Evolutionary conservation across 2,113 vertebrate species (phyloP).

Genomic region (Narcine bancroftii): DNA sequence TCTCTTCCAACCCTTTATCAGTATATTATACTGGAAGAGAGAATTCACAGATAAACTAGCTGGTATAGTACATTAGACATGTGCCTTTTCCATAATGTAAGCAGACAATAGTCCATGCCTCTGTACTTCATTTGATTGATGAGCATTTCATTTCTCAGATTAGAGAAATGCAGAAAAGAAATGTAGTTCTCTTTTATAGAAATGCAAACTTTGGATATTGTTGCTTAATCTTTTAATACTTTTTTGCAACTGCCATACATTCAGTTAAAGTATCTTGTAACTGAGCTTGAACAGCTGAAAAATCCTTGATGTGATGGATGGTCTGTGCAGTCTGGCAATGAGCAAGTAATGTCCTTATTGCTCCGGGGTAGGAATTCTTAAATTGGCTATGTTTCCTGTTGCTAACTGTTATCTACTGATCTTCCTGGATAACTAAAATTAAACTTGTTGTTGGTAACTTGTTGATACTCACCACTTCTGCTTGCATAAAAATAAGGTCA

Average conservation of each 20-base stretch:
- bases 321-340: not conserved
- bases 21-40: not conserved
- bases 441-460: not conserved
- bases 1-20: constrained; percentile 15
- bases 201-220: not conserved
- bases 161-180: not conserved
- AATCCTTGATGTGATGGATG: not conserved
- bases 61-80: not conserved
- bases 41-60: not conserved
- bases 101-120: not conserved
- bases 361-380: not conserved
- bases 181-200: not conserved
- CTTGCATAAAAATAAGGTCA: not conserved
- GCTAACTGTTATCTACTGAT: not conserved
- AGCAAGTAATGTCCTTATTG: not conserved
- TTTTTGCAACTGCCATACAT: not conserved
- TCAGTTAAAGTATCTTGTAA: not conserved
- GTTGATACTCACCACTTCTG: too few relatives aligned
- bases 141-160: constrained; percentile 10
- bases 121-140: not conserved
- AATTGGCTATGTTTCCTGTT: not conserved
- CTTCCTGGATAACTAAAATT: not conserved
- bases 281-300: not conserved
- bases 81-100: not conserved
- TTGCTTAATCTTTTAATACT: not conserved